These are phyloP conservation scores for Scolopax mira DNA, from an alignment of 2,113 vertebrate genomes.

Conservation along the genomic window DNA sequence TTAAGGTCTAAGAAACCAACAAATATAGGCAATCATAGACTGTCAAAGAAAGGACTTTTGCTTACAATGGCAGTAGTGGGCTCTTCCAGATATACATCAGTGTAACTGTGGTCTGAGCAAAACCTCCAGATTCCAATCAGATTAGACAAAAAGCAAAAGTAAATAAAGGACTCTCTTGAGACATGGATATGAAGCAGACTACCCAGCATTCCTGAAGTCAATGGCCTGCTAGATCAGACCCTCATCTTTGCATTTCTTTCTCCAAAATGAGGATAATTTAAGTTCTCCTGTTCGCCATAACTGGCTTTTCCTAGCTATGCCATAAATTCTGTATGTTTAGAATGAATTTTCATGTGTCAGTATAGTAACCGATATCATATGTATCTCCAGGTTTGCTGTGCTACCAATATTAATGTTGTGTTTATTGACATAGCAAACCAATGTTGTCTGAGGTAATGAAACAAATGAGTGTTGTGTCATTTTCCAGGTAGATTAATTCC, in stretches of 20 bases:
- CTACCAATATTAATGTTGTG: background rate
- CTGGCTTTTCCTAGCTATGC: background rate
- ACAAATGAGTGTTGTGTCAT: background rate
- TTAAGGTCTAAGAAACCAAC: background rate
- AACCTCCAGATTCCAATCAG: background rate
- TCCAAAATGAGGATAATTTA: background rate
- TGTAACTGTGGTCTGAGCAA: background rate
- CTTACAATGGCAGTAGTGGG: background rate
- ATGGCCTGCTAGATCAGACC: background rate
- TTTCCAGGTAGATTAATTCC: background rate
- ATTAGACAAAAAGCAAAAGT: background rate
- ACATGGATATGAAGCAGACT: background rate
- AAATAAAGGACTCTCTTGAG: background rate
- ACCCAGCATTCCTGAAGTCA: background rate
- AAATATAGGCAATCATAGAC: background rate
- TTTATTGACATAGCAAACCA: background rate
- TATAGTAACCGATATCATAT: background rate
- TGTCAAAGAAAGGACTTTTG: background rate
- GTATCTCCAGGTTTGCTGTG: background rate
- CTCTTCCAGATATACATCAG: background rate
- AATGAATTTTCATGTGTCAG: background rate
- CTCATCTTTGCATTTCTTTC: background rate
- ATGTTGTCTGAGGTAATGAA: background rate
- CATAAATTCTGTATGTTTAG: background rate
- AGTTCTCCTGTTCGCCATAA: background rate